Percentiles rank a stretch among this genome's conserved stretches.
Evolutionary conservation across 2,888 invertebrate species (phyloP).

Genomic region (Macroteleia sp.): DNA sequence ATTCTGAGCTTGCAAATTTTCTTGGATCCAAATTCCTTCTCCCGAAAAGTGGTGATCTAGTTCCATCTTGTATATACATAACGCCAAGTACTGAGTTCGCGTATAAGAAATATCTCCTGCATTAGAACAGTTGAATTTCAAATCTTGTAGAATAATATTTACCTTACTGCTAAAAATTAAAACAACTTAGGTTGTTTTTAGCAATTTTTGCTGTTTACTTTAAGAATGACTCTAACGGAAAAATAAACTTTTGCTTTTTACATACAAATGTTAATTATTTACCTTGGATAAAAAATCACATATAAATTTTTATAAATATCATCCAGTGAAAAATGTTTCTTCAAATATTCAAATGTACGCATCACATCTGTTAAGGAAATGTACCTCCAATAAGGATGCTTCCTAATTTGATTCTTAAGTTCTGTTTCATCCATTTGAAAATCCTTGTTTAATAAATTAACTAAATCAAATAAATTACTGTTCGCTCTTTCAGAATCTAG

Average conservation of each 20-base stretch:
- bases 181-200: constrained; percentile 4
- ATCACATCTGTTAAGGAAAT: constrained; percentile 86
- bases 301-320: constrained; percentile 87
- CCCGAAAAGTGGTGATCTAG: constrained; percentile 90
- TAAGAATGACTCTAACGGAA: no score
- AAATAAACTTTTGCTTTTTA: no score
- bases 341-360: constrained; percentile 86
- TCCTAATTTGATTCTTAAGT: constrained; percentile 81
- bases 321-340: constrained; percentile 84
- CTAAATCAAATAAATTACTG: constrained; percentile 19
- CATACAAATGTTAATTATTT: no score
- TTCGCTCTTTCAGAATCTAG: constrained; percentile 1
- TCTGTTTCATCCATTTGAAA: constrained; percentile 42
- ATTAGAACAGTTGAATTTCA: constrained; percentile 66
- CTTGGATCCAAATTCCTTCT: constrained; percentile 86
- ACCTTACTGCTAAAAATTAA: constrained; percentile 77
- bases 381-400: constrained; percentile 88
- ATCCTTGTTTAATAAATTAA: constrained; percentile 53
- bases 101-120: constrained; percentile 66
- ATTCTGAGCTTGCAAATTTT: no score
- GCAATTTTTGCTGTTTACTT: no score
- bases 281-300: constrained; percentile 87
- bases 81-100: constrained; percentile 86
- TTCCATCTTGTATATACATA: constrained; percentile 90
- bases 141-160: constrained; percentile 68